A percentile compares a stretch with the other conserved stretches of the same genome.
Evolutionary conservation across 2,888 invertebrate species (phyloP).

Genomic region (Sphaeridia pumilis): DNA sequence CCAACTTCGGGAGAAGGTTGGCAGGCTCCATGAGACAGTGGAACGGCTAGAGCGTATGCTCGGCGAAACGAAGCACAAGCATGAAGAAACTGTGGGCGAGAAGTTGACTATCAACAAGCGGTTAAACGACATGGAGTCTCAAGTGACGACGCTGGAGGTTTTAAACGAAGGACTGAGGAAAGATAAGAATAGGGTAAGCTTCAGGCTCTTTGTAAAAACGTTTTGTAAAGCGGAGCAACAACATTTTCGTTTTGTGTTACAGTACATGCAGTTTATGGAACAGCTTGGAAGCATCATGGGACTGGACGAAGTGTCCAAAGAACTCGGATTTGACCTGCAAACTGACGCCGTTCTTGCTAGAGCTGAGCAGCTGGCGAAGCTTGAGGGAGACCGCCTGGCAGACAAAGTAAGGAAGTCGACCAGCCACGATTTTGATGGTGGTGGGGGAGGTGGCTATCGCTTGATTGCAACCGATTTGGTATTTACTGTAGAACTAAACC

Average conservation of each 20-base stretch:
- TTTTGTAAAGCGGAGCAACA: too few species aligned
- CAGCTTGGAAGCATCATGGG: constrained; percentile 68
- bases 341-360: constrained; percentile 72
- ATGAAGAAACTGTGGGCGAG: constrained; percentile 62
- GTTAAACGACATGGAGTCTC: constrained; percentile 65
- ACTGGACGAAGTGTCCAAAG: constrained; percentile 69
- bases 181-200: constrained; percentile 64
- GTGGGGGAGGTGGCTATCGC: constrained; percentile 3
- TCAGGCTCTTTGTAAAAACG: too few species aligned
- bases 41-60: constrained; percentile 54
- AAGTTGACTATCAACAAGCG: constrained; percentile 59
- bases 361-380: constrained; percentile 67
- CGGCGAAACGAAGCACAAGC: constrained; percentile 52
- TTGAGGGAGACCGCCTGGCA: constrained; percentile 69
- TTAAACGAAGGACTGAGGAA: constrained; percentile 58
- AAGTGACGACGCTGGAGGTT: constrained; percentile 59
- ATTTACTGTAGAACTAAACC: constrained; percentile 7
- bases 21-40: constrained; percentile 58
- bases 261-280: constrained; percentile 67
- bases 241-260: too few species aligned
- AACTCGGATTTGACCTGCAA: constrained; percentile 67
- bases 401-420: constrained; percentile 53
- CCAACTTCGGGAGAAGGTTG: constrained; percentile 61
- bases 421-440: too few species aligned
- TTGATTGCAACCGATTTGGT: constrained; percentile 13